phyloP scores from a whole-genome alignment of 2,888 invertebrate species.

The Xylocampa areola region DNA sequence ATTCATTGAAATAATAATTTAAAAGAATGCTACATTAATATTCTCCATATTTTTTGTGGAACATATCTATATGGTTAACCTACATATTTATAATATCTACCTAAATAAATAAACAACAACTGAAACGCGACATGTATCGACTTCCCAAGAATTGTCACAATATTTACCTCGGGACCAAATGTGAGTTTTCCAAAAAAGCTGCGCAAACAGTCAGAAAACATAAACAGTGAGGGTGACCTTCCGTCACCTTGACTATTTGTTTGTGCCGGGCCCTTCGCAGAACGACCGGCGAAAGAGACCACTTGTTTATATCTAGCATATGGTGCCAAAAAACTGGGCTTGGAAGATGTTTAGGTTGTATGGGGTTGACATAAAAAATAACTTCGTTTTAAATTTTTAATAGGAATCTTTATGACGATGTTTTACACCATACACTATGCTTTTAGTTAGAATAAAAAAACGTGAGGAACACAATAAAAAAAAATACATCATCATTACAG shows the following conservation, averaged over 20 bases:
- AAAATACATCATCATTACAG: no score
- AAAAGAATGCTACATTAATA: no score
- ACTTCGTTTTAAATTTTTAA: neutral
- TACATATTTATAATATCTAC: slow-evolving; percentile 4
- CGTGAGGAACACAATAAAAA: no score
- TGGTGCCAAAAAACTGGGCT: slow-evolving; percentile 63
- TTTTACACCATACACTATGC: no score
- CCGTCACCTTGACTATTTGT: slow-evolving; percentile 73
- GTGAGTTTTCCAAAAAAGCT: slow-evolving; percentile 61
- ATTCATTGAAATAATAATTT: no score
- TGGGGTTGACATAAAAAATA: slow-evolving; percentile 19
- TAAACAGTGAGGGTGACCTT: slow-evolving; percentile 61
- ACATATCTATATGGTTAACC: slow-evolving; percentile 7
- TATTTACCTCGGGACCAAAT: slow-evolving; percentile 59
- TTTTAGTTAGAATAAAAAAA: no score
- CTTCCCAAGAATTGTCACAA: slow-evolving; percentile 35
- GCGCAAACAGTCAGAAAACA: slow-evolving; percentile 56
- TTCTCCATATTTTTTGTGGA: neutral
- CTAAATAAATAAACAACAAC: slow-evolving; percentile 27
- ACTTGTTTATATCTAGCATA: slow-evolving; percentile 64
- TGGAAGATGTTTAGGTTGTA: slow-evolving; percentile 21
- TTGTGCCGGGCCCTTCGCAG: slow-evolving; percentile 55
- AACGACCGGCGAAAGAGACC: slow-evolving; percentile 48
- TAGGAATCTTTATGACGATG: neutral
- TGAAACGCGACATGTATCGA: slow-evolving; percentile 17